Evolutionary conservation across 2,797 vertebrate species (phyloP).

Genomic region (Nasua narica): DNA sequence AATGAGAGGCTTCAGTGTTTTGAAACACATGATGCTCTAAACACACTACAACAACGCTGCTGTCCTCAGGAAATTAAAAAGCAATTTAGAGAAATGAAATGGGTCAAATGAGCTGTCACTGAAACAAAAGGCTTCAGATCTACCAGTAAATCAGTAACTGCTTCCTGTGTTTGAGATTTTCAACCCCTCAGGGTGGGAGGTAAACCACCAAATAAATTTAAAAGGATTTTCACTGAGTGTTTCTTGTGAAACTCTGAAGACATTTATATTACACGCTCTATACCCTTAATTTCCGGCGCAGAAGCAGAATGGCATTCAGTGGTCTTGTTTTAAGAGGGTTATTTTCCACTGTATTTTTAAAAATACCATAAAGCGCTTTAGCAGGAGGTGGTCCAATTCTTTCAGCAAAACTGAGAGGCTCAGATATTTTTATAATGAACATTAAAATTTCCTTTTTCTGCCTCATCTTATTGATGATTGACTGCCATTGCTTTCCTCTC

Average conservation of each 20-base stretch:
- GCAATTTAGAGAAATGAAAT: slow-evolving; percentile 66
- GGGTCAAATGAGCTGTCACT: slow-evolving; percentile 43
- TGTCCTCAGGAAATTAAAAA: slow-evolving; percentile 72
- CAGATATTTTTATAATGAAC: slow-evolving; percentile 33
- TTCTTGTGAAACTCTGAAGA: slow-evolving; percentile 58
- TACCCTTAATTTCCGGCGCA: slow-evolving; percentile 60
- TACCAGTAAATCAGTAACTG: slow-evolving; percentile 41
- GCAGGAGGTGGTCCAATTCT: neutral
- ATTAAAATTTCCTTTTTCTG: slow-evolving; percentile 53
- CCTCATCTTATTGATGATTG: slow-evolving; percentile 61
- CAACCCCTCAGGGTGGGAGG: slow-evolving; percentile 42
- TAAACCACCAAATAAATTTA: slow-evolving; percentile 58
- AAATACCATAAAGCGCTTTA: slow-evolving; percentile 28
- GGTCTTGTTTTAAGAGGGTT: slow-evolving; percentile 32
- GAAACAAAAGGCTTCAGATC: slow-evolving; percentile 43
- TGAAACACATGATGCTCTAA: slow-evolving; percentile 32
- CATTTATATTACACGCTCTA: slow-evolving; percentile 54
- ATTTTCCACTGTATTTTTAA: slow-evolving; percentile 53
- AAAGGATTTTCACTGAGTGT: slow-evolving; percentile 52
- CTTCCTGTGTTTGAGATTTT: slow-evolving; percentile 53
- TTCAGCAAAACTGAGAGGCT: slow-evolving; percentile 27
- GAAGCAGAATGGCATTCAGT: slow-evolving; percentile 46
- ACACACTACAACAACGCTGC: neutral
- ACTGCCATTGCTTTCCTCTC: slow-evolving; percentile 41
- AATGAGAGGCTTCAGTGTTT: neutral